Conservation (phyloP, 2,797 vertebrate genomes). For the Pseudochromis fuscus region DNA sequence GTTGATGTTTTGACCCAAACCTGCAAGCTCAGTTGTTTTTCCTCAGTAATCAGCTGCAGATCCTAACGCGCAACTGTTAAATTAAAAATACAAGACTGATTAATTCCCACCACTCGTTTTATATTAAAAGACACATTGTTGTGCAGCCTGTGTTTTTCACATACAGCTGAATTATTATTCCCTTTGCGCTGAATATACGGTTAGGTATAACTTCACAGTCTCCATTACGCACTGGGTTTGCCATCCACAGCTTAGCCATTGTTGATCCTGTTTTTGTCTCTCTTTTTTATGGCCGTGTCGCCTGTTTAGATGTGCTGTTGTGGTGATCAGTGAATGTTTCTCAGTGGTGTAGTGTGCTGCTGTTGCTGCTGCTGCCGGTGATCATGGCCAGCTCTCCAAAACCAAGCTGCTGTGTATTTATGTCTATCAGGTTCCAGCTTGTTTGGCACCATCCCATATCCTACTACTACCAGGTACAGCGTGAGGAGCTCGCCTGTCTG, state of each 20-base stretch:
- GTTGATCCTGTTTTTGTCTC: slow-evolving; percentile 46
- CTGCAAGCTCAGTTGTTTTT: slow-evolving; percentile 6
- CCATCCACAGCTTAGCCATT: slow-evolving; percentile 38
- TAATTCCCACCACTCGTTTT: too few relatives aligned
- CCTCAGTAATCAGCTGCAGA: not conserved
- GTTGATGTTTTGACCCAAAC: not conserved
- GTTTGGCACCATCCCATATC: slow-evolving; percentile 65
- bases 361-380: slow-evolving; percentile 8
- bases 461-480: slow-evolving; percentile 54
- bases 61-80: not conserved
- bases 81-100: too few relatives aligned
- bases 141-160: too few relatives aligned
- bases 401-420: slow-evolving; percentile 42
- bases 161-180: too few relatives aligned
- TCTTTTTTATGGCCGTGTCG: slow-evolving; percentile 2
- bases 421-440: slow-evolving; percentile 64
- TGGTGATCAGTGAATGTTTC: slow-evolving; percentile 2
- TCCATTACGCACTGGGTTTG: slow-evolving; percentile 28
- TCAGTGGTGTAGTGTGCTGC: not conserved
- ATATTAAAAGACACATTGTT: too few relatives aligned
- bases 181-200: too few relatives aligned
- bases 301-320: slow-evolving; percentile 39
- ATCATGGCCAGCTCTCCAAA: slow-evolving; percentile 22
- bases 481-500: slow-evolving; percentile 28
- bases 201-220: slow-evolving; percentile 28